Conservation (phyloP, 2,888 invertebrate genomes). For the Troglohyphantes excavatus region DNA sequence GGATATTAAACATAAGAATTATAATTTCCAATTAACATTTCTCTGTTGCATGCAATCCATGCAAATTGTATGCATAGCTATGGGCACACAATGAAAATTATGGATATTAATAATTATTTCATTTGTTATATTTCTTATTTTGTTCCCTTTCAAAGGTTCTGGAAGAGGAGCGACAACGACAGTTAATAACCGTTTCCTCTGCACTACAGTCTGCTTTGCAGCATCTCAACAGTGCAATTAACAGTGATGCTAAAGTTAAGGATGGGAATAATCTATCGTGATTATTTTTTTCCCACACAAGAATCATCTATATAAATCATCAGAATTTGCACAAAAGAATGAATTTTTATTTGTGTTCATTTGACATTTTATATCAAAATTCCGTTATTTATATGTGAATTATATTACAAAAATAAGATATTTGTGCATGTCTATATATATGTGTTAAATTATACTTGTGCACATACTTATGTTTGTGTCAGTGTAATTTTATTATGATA, state of each 20-base stretch:
- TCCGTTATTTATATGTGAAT: slow-evolving; percentile 38
- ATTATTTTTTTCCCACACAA: not conserved
- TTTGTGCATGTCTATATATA: slow-evolving; percentile 61
- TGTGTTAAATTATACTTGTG: slow-evolving; percentile 41
- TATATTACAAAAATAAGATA: slow-evolving; percentile 14
- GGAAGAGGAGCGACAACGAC: slow-evolving; percentile 71
- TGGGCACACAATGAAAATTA: too few species aligned
- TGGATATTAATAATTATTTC: not conserved
- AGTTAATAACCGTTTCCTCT: slow-evolving; percentile 66
- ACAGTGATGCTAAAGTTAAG: slow-evolving; percentile 55
- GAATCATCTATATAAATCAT: slow-evolving; percentile 54
- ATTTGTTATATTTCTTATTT: not conserved
- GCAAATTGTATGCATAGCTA: too few species aligned
- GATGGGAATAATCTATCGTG: slow-evolving; percentile 69
- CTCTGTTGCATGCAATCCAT: too few species aligned
- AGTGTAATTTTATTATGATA: slow-evolving; percentile 68
- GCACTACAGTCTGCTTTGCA: slow-evolving; percentile 74
- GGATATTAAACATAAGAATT: too few species aligned
- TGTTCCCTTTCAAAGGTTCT: slow-evolving; percentile 47
- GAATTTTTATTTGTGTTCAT: slow-evolving; percentile 61
- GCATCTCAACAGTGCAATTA: slow-evolving; percentile 74
- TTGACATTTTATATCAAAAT: slow-evolving; percentile 28
- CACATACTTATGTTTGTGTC: slow-evolving; percentile 52
- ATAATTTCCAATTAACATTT: too few species aligned
- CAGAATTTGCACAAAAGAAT: slow-evolving; percentile 56